A percentile compares a stretch with the other conserved stretches of the same genome.
These are phyloP conservation scores for Phrynocephalus versicolor DNA, from an alignment of 2,113 vertebrate genomes.

Conservation along the genomic window DNA sequence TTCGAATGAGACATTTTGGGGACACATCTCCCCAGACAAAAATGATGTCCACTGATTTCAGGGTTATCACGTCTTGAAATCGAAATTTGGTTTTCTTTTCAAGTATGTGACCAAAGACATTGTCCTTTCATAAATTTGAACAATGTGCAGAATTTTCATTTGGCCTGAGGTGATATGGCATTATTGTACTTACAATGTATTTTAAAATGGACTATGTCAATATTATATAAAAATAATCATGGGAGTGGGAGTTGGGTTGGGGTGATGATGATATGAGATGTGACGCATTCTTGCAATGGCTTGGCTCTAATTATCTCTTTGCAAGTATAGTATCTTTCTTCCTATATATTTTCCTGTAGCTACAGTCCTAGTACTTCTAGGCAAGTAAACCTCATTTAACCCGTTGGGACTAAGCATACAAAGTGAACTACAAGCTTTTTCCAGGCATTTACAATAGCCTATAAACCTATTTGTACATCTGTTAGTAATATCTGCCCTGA, in stretches of 20 bases:
- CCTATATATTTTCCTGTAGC: neutral
- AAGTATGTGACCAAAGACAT: neutral
- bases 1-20: constrained; percentile 2
- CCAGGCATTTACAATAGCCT: no score
- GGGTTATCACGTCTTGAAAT: neutral
- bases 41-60: neutral
- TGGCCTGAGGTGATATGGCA: neutral
- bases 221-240: neutral
- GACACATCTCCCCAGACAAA: neutral
- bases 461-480: neutral
- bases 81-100: neutral
- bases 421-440: neutral
- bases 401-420: neutral
- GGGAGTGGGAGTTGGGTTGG: neutral
- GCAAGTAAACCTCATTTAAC: neutral
- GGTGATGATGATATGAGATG: neutral
- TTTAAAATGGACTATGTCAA: neutral
- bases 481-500: neutral
- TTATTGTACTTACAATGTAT: neutral
- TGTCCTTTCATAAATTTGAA: neutral
- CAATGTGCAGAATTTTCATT: neutral
- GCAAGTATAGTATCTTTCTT: neutral
- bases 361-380: neutral
- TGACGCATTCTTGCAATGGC: neutral
- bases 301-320: neutral